Base-by-base conservation (phyloP, 2,888 invertebrate genomes). In the Tetragonula carbonaria region DNA sequence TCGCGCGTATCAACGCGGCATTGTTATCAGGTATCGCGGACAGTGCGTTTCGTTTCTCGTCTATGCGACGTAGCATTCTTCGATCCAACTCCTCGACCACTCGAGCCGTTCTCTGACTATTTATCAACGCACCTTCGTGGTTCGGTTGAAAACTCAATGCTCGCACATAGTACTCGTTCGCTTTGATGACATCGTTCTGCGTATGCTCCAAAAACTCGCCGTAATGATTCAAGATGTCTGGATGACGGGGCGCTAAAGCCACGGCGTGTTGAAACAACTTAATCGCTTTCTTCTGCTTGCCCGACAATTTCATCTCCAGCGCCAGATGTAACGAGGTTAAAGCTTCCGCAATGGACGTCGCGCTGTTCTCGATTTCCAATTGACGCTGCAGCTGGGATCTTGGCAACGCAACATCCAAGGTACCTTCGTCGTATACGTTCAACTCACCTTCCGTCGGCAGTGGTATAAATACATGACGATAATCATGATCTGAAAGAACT, bases 161-260 rank as follows among this genome's bases (percentile, higher is more conserved):
- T 94, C 97, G 96, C 86, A 97, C 97, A 93, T 99, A 99, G 91
- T 98, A 96, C 93, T 98, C 97, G 95, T 99, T 99, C 0, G 99
- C 99, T 92, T 96, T 96, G 5, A 99, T 96, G 23, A 99, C 95
- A 94, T 99, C 98, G 55, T 97, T 96, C 87, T 97, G 96, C 28
- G 97, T 97, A 87, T 97, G 96, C 95, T 99, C 99, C 80, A 99
- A 94, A 93, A 98, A 98, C 94, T 99, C 98, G 18, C 99, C 99
- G 93, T 98, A 99, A 92, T 97, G 97, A 87, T 98, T 97, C 14
- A 99, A 95, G 71, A 99, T 97, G 92, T 99, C 99, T 0, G 99
- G 98, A 95, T 99, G 98, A 90, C 97, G 96, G 0, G 99, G 99
- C 21, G 98, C 98, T 63, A 99, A 95, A 0, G 98, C 98, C 80